These are phyloP conservation scores for Dipodomys merriami DNA, from an alignment of 2,113 vertebrate genomes.

Conservation along the genomic window DNA sequence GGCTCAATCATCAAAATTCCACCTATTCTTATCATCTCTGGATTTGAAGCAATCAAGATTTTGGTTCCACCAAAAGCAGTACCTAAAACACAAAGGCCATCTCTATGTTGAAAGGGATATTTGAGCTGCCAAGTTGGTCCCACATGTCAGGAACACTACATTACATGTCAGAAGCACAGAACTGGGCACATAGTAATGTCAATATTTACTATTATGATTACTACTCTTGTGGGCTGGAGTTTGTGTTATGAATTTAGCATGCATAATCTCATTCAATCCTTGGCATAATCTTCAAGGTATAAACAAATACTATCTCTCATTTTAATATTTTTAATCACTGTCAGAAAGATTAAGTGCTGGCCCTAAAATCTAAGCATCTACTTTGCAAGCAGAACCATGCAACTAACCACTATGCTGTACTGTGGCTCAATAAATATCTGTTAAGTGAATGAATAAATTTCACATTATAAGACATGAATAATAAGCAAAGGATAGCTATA, in stretches of 20 bases:
- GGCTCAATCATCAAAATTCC: neutral
- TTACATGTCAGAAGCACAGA: neutral
- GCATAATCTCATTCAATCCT: slow-evolving; percentile 53
- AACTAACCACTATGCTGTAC: slow-evolving; percentile 59
- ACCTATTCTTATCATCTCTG: neutral
- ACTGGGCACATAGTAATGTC: neutral
- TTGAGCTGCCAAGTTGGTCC: neutral
- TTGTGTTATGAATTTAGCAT: slow-evolving; percentile 21
- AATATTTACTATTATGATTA: neutral
- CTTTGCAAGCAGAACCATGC: slow-evolving; percentile 28
- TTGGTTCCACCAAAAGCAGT: neutral
- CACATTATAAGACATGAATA: slow-evolving; percentile 66
- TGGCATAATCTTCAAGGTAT: neutral
- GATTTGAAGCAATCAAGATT: neutral
- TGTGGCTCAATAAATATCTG: slow-evolving; percentile 68
- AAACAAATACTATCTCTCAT: slow-evolving; percentile 16
- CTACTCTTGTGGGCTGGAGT: slow-evolving; percentile 19
- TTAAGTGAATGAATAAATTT: slow-evolving; percentile 72
- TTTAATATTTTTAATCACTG: slow-evolving; percentile 36
- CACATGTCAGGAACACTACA: neutral
- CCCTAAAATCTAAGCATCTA: slow-evolving; percentile 36
- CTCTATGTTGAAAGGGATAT: neutral
- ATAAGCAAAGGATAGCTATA: slow-evolving; percentile 71
- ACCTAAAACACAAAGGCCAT: neutral
- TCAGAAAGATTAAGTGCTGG: slow-evolving; percentile 54